Evolutionary conservation across 2,888 invertebrate genomes (phyloP).

Genomic region (Spodoptera picta): DNA sequence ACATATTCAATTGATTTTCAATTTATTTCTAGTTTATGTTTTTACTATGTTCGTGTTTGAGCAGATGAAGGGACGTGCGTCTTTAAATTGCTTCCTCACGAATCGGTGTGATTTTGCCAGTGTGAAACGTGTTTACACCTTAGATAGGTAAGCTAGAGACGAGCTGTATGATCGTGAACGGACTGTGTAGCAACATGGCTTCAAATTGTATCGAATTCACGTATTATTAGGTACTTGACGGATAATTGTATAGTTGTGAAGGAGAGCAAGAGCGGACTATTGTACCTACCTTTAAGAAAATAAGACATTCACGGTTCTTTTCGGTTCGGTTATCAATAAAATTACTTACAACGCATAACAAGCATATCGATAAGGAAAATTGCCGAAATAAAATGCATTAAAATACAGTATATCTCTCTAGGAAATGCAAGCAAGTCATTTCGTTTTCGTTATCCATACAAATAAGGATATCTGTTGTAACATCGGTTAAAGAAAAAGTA

Average conservation of each 20-base stretch:
- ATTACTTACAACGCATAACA: too few species aligned
- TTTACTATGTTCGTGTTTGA: conserved; percentile 39
- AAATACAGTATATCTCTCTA: neutral
- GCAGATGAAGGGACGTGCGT: conserved; percentile 52
- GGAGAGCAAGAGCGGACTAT: too few species aligned
- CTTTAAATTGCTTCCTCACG: conserved; percentile 53
- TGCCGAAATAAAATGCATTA: too few species aligned
- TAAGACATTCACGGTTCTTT: too few species aligned
- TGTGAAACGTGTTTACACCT: conserved; percentile 39
- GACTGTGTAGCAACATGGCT: conserved; percentile 25
- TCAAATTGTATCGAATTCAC: conserved; percentile 7
- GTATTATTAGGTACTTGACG: too few species aligned
- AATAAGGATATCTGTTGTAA: neutral
- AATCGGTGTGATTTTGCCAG: conserved; percentile 26
- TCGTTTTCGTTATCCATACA: neutral
- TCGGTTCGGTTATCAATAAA: too few species aligned
- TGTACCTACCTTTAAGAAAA: too few species aligned
- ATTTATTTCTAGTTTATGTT: conserved; percentile 55
- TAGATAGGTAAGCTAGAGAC: conserved; percentile 22
- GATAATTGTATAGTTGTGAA: too few species aligned
- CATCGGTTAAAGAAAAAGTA: conserved; percentile 7
- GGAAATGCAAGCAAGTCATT: neutral
- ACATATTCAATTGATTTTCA: conserved; percentile 59
- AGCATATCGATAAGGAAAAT: too few species aligned
- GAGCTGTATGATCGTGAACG: conserved; percentile 22